These are phyloP conservation scores for Urechis unicinctus DNA, from an alignment of 2,888 invertebrate species.

Conservation along the genomic window DNA sequence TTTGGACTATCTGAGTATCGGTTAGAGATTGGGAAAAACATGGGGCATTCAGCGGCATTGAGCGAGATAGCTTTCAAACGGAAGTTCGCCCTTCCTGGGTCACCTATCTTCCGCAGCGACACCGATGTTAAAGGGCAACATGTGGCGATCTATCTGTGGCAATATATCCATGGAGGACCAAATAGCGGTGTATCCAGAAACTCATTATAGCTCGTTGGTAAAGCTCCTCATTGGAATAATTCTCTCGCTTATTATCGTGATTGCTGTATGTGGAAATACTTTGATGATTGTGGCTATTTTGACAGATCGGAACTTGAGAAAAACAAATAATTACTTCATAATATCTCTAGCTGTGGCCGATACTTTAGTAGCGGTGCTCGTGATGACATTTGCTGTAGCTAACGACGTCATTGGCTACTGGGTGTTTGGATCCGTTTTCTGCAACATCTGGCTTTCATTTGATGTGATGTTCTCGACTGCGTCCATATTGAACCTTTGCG, in stretches of 20 bases:
- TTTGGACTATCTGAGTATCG: too few relatives aligned
- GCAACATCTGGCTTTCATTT: constrained; percentile 97
- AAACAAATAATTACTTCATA: constrained; percentile 56
- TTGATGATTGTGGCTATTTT: constrained; percentile 96
- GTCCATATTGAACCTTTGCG: constrained; percentile 95
- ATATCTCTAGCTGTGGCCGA: constrained; percentile 96
- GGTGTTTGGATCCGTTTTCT: constrained; percentile 93
- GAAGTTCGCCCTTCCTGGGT: too few relatives aligned
- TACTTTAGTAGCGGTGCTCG: constrained; percentile 89
- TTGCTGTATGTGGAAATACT: constrained; percentile 89
- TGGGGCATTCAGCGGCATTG: too few relatives aligned
- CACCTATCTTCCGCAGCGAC: too few relatives aligned
- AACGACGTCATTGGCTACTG: constrained; percentile 96
- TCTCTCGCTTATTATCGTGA: constrained; percentile 81
- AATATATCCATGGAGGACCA: too few relatives aligned
- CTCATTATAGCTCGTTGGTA: constrained; percentile 20
- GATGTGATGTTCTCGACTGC: constrained; percentile 99
- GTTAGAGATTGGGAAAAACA: too few relatives aligned
- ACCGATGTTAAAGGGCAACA: too few relatives aligned
- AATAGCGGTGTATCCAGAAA: too few relatives aligned
- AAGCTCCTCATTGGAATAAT: constrained; percentile 60
- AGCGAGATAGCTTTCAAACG: too few relatives aligned
- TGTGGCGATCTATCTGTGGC: too few relatives aligned
- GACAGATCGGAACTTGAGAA: constrained; percentile 80
- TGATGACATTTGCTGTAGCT: constrained; percentile 97